Evolutionary conservation across 2,888 invertebrate genomes (phyloP).

Genomic region (Cephus runcator): DNA sequence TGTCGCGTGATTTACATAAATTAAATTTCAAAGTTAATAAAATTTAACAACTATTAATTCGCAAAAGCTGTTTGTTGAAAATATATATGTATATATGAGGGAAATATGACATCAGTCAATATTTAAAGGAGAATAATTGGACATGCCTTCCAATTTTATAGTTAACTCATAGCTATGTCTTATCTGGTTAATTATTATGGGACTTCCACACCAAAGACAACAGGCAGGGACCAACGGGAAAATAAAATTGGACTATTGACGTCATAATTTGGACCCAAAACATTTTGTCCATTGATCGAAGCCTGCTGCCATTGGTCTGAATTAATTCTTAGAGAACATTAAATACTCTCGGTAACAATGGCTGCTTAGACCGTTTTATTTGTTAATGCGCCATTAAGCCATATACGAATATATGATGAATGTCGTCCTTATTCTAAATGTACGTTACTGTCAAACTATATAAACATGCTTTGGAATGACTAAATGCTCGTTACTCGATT

Average conservation of each 20-base stretch:
- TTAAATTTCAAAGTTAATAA: not conserved
- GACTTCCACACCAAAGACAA: too few relatives aligned
- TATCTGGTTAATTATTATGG: not conserved
- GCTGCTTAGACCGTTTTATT: not conserved
- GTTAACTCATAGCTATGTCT: not conserved
- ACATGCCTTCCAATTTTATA: not conserved
- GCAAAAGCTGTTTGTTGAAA: not conserved
- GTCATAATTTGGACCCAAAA: too few relatives aligned
- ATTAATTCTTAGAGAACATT: too few relatives aligned
- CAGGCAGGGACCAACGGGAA: too few relatives aligned
- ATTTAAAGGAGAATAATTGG: not conserved
- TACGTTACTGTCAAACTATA: not conserved
- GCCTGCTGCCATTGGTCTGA: too few relatives aligned
- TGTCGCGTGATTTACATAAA: not conserved
- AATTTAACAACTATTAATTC: not conserved
- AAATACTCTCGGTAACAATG: not conserved
- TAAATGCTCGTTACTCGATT: not conserved
- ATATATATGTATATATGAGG: not conserved
- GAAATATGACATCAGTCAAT: not conserved
- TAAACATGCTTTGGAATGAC: not conserved
- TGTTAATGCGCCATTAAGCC: not conserved
- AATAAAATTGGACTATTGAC: too few relatives aligned
- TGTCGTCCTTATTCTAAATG: not conserved
- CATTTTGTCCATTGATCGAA: too few relatives aligned
- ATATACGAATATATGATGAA: not conserved